phyloP scores from a whole-genome alignment of 2,113 vertebrate genomes.

The Neotoma lepida region DNA sequence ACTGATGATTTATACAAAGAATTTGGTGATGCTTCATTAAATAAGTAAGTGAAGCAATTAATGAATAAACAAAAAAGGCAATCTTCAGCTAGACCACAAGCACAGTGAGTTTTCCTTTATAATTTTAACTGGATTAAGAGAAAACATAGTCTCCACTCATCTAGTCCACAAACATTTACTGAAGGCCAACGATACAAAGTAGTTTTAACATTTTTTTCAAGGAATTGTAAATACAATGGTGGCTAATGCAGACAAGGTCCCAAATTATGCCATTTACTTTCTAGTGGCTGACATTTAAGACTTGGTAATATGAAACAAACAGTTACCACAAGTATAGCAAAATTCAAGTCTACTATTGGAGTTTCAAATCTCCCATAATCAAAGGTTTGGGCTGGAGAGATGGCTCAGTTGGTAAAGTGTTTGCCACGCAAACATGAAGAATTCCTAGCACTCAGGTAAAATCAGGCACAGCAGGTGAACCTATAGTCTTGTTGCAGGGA shows the following conservation, averaged over 20 bases:
- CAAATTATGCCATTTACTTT: constrained; percentile 55
- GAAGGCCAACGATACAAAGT: neutral
- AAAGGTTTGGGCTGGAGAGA: neutral
- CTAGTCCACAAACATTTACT: constrained; percentile 47
- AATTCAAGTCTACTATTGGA: constrained; percentile 24
- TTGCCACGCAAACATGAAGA: neutral
- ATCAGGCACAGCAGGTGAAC: neutral
- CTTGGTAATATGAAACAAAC: constrained; percentile 37
- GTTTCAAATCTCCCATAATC: constrained; percentile 45
- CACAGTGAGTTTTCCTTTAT: constrained; percentile 46
- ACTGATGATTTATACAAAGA: constrained; percentile 37
- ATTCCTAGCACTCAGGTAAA: neutral
- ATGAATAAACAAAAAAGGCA: constrained; percentile 48
- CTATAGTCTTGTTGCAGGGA: no score
- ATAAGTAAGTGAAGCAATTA: constrained; percentile 54
- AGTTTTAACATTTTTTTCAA: constrained; percentile 56
- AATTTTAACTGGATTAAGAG: constrained; percentile 25
- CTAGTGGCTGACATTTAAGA: constrained; percentile 53
- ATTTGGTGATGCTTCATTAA: constrained; percentile 63
- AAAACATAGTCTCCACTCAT: constrained; percentile 52
- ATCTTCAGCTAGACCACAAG: constrained; percentile 49
- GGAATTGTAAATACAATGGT: constrained; percentile 43
- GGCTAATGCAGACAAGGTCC: constrained; percentile 51
- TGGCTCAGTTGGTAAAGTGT: neutral
- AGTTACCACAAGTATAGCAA: neutral